Evolutionary conservation across 2,888 invertebrate genomes (phyloP).

Genomic region (Drosophila emarginata): DNA sequence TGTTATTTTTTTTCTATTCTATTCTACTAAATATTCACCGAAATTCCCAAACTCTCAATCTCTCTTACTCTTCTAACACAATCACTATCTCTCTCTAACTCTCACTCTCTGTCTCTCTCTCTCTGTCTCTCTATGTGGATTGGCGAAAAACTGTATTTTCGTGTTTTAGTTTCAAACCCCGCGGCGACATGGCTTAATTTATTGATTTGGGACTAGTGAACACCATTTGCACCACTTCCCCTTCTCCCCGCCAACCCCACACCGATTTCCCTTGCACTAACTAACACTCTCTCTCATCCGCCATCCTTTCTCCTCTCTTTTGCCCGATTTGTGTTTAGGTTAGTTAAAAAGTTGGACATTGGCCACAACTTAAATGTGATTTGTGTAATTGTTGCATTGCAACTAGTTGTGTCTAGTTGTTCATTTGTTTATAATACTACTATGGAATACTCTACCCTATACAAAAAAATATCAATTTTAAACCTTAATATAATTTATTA

Average conservation of each 20-base stretch:
- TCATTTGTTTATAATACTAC: not conserved
- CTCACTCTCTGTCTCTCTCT: not conserved
- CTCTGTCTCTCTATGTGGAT: not conserved
- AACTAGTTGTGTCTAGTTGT: slow-evolving; percentile 1
- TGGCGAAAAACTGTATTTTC: slow-evolving; percentile 22
- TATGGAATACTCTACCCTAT: not conserved
- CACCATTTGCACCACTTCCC: too few species aligned
- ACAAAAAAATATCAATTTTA: too few species aligned
- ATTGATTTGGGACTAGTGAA: slow-evolving; percentile 48
- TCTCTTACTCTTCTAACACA: too few species aligned
- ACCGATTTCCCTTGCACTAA: not conserved
- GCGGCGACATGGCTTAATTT: slow-evolving; percentile 42
- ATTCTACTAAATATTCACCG: slow-evolving; percentile 3
- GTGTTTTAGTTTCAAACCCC: slow-evolving; percentile 41
- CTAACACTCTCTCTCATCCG: too few species aligned
- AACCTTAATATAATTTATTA: too few species aligned
- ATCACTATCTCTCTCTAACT: not conserved
- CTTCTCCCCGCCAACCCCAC: not conserved
- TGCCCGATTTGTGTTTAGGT: slow-evolving; percentile 1
- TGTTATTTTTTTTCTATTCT: not conserved
- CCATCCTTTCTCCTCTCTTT: not conserved
- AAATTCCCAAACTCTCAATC: not conserved
- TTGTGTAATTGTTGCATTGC: slow-evolving; percentile 46
- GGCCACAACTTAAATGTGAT: slow-evolving; percentile 46
- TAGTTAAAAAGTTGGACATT: slow-evolving; percentile 25